These are phyloP conservation scores for Dasysyrphus albostriatus DNA, from an alignment of 2,888 invertebrate species.

Conservation along the genomic window DNA sequence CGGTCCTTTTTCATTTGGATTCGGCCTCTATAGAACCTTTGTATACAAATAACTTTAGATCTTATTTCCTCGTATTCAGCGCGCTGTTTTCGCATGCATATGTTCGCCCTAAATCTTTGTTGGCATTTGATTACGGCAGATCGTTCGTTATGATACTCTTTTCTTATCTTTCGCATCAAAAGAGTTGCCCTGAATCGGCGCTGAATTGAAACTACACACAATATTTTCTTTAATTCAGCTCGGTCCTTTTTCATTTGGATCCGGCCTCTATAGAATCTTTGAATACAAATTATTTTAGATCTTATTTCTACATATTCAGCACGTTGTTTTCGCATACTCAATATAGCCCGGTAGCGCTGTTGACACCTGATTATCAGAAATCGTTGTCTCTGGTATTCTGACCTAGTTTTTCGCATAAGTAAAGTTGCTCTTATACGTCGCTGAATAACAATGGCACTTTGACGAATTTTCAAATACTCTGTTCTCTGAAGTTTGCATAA, in stretches of 20 bases:
- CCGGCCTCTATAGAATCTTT: conserved; percentile 19
- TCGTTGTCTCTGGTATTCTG: conserved; percentile 77
- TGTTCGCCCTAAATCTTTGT: conserved; percentile 79
- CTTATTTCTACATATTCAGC: conserved; percentile 63
- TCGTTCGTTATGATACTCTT: conserved; percentile 65
- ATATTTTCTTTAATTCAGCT: conserved; percentile 22
- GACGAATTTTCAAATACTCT: conserved; percentile 77
- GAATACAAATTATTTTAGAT: conserved; percentile 40
- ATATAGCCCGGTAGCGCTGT: conserved; percentile 79
- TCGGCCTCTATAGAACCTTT: conserved; percentile 14
- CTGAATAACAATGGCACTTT: conserved; percentile 83
- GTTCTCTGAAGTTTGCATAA: conserved; percentile 75
- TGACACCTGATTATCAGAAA: conserved; percentile 79
- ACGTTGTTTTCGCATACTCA: conserved; percentile 77
- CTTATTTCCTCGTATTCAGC: conserved; percentile 62
- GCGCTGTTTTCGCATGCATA: conserved; percentile 77
- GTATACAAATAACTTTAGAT: conserved; percentile 41
- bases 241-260: conserved; percentile 25
- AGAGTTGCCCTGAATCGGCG: conserved; percentile 78
- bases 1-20: conserved; percentile 27
- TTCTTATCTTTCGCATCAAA: conserved; percentile 74
- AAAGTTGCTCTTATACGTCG: conserved; percentile 82
- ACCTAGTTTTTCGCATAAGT: conserved; percentile 78
- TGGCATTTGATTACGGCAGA: conserved; percentile 79
- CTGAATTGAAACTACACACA: conserved; percentile 83